These are phyloP conservation scores for Propsilocerus akamusi DNA, from an alignment of 1,140 invertebrate genomes.

Conservation along the genomic window DNA sequence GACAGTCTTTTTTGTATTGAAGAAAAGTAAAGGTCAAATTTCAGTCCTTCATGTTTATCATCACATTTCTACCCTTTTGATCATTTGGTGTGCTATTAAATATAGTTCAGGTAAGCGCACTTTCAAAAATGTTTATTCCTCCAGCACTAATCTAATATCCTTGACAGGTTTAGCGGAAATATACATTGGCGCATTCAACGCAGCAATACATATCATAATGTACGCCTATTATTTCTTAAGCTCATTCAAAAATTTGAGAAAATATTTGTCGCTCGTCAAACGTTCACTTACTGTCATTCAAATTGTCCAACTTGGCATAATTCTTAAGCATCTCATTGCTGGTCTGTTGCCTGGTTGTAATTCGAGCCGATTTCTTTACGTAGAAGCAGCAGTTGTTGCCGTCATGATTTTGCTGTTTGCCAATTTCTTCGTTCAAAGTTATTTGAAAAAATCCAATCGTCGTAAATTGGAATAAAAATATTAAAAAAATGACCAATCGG, in stretches of 20 bases:
- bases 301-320: neutral
- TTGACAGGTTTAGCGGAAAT: neutral
- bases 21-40: slow-evolving; percentile 57
- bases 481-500: no score
- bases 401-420: neutral
- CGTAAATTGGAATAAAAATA: no score
- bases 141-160: no score
- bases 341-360: neutral
- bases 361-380: no score
- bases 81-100: slow-evolving; percentile 24
- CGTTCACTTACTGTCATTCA: neutral
- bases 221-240: slow-evolving; percentile 60
- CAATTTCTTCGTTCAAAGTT: neutral
- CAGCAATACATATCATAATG: slow-evolving; percentile 73
- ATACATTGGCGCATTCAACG: slow-evolving; percentile 53
- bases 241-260: slow-evolving; percentile 21
- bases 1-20: slow-evolving; percentile 40
- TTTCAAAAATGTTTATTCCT: neutral
- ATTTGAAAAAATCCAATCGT: no score
- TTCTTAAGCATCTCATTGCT: neutral
- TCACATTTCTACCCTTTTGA: slow-evolving; percentile 42
- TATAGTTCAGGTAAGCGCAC: slow-evolving; percentile 25
- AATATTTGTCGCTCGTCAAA: neutral
- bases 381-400: neutral
- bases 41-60: slow-evolving; percentile 64